Evolutionary conservation across 2,797 vertebrate genomes (phyloP), one percentile per base, ranked within the genome.

Genomic region (Crocidura indochinensis): DNA sequence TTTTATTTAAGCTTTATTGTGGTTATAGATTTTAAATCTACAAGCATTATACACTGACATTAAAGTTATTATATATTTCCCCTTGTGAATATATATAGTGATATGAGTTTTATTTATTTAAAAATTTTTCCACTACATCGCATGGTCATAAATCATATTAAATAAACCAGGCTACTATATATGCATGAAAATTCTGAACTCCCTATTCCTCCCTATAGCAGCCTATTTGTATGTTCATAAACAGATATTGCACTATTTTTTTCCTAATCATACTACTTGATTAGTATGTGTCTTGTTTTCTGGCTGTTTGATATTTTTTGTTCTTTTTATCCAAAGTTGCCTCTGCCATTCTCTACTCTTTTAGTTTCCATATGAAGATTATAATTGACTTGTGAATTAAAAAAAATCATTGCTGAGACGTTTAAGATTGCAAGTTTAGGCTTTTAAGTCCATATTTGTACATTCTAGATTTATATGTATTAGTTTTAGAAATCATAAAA

Each of bases 401-500:
- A 38, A 80, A 72, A 86, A 87, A 24, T 76, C 69, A 73, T 77
- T 15, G 2, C 68, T 79, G 17, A 29, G 27, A 79, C 47, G 0
- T 64, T 49, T 86, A 10, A 29, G 8, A 73, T 56, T 64, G 26
- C 49, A 72, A 56, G 10, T 47, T 73, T 11, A 47, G 27, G 22
- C 47, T 65, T 65, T 81, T 69, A 84, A 87, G 9, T 56, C 4
- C 9, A 51, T 82, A 26, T 78, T 87, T 92, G 76, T 84, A 84
- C 49, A 71, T 4, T 56, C 49, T 53, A 8, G 12, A 90, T 91
- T 73, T 90, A 20, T 84, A 65, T 71, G 78, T 78, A 31, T 67
- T 89, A 31, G 14, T 81, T 67, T 91, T 90, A 27, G 77, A 84
- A 86, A 91, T 75, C 68, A 76, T 83, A 77, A 86, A 93, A 72